Evolutionary conservation across 2,797 vertebrate genomes (phyloP).

Genomic region (Enteromius paludinosus): DNA sequence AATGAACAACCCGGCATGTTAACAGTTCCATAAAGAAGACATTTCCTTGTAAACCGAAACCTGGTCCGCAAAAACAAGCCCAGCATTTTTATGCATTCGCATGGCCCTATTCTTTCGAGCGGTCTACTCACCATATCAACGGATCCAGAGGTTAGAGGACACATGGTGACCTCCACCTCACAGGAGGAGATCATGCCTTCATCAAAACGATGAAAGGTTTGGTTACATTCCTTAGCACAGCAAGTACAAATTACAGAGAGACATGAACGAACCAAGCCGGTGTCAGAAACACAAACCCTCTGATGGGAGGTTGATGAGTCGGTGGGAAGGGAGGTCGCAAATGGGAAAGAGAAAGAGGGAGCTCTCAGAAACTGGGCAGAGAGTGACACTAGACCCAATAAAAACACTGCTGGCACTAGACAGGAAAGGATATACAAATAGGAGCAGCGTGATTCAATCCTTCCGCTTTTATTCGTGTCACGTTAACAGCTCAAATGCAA

Average conservation of each 20-base stretch:
- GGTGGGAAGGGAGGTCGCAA: neutral
- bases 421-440: conserved; percentile 58
- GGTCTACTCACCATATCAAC: conserved; percentile 58
- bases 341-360: neutral
- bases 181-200: conserved; percentile 4
- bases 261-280: neutral
- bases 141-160: conserved; percentile 39
- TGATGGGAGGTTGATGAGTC: neutral
- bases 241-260: neutral
- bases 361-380: conserved; percentile 29
- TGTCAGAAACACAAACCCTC: conserved; percentile 6
- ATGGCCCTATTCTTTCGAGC: neutral
- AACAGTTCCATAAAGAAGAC: neutral
- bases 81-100: neutral
- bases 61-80: conserved; percentile 14
- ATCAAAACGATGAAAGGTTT: conserved; percentile 22
- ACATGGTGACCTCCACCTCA: conserved; percentile 52
- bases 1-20: neutral
- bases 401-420: conserved; percentile 52
- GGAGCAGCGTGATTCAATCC: conserved; percentile 59
- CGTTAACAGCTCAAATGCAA: conserved; percentile 33
- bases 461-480: conserved; percentile 45
- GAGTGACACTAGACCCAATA: conserved; percentile 55
- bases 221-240: neutral
- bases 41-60: conserved; percentile 29